Evolutionary conservation across 2,797 vertebrate genomes (phyloP).

Genomic region (Liasis olivaceus): DNA sequence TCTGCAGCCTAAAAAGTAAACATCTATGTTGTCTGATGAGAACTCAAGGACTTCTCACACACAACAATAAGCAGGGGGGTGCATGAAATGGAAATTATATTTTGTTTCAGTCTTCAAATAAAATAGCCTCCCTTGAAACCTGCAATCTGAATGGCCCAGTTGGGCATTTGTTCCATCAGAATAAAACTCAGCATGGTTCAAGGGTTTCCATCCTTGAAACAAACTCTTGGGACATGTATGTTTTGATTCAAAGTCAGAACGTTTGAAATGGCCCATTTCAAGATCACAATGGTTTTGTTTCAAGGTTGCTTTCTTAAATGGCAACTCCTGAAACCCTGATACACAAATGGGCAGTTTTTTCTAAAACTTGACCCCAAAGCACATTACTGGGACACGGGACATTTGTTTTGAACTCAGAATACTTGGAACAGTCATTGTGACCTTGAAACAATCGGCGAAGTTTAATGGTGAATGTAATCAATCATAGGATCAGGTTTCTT

Average conservation of each 20-base stretch:
- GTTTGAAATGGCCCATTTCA: background rate
- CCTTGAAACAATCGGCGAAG: background rate
- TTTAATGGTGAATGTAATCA: background rate
- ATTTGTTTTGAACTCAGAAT: background rate
- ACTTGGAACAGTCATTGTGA: background rate
- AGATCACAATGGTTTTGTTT: background rate
- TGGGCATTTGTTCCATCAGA: background rate
- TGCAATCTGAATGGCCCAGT: too few relatives aligned
- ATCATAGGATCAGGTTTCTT: background rate
- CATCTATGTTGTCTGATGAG: background rate
- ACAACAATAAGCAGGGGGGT: background rate
- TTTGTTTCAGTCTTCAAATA: background rate
- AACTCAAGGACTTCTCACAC: background rate
- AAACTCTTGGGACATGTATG: background rate
- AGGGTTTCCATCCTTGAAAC: background rate
- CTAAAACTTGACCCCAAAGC: background rate
- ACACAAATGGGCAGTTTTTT: background rate
- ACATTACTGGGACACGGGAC: background rate
- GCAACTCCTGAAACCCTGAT: background rate
- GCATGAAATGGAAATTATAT: background rate
- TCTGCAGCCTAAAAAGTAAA: background rate
- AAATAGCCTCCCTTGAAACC: background rate
- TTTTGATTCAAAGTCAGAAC: background rate
- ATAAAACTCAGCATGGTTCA: background rate
- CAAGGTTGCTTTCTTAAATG: background rate